phyloP scores from a whole-genome alignment of 2,113 vertebrate genomes.

The Gobius niger region DNA sequence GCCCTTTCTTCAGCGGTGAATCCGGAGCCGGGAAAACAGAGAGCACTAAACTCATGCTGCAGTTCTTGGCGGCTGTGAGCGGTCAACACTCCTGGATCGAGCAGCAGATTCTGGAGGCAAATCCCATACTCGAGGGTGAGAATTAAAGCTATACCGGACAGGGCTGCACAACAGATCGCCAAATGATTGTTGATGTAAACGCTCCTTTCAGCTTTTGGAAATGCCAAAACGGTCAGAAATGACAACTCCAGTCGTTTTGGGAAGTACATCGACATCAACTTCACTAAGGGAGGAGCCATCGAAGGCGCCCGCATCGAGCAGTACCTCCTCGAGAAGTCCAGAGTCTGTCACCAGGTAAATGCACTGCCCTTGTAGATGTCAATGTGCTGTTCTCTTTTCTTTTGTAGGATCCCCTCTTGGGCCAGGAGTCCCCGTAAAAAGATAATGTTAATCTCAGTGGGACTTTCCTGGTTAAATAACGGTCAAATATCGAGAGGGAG shows the following conservation, averaged over 20 bases:
- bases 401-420: no score
- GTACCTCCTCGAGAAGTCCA: conserved; percentile 95
- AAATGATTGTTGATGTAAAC: no score
- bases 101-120: conserved; percentile 95
- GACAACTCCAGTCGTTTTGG: conserved; percentile 99
- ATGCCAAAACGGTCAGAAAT: conserved; percentile 93
- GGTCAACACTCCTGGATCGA: conserved; percentile 96
- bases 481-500: no score
- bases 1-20: conserved; percentile 82
- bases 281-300: conserved; percentile 84
- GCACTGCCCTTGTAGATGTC: no score
- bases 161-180: no score
- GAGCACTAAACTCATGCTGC: conserved; percentile 93
- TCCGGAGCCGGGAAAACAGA: conserved; percentile 97
- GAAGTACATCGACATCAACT: conserved; percentile 93
- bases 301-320: conserved; percentile 91
- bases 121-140: conserved; percentile 89
- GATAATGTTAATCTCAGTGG: no score
- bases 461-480: no score
- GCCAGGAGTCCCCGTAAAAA: no score
- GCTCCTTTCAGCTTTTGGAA: conserved; percentile 86
- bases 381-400: no score
- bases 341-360: conserved; percentile 92
- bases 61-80: conserved; percentile 91
- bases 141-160: background rate